These are phyloP conservation scores for Scaptomyza cyrtandrae DNA, from an alignment of 2,888 invertebrate genomes.

Conservation along the genomic window DNA sequence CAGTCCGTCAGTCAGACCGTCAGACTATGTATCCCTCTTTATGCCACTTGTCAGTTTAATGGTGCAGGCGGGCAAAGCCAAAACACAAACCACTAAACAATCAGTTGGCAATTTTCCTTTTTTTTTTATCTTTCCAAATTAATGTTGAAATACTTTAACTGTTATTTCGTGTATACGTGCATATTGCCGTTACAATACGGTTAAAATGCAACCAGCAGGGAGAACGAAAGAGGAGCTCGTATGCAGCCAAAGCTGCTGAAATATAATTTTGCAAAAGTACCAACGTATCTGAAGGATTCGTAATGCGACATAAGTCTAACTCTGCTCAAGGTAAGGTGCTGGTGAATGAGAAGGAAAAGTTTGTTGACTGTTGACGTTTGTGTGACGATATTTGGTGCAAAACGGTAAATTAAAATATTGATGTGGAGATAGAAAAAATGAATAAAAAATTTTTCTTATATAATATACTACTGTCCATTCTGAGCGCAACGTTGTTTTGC, in stretches of 20 bases:
- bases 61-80: constrained; percentile 36
- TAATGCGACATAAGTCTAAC: too few species aligned
- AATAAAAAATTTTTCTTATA: too few species aligned
- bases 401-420: too few species aligned
- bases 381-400: too few species aligned
- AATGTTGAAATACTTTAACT: constrained; percentile 75
- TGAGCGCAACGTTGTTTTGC: too few species aligned
- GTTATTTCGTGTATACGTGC: constrained; percentile 69
- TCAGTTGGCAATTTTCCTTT: constrained; percentile 59
- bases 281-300: constrained; percentile 62
- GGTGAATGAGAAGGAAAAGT: too few species aligned
- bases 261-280: constrained; percentile 73
- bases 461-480: too few species aligned
- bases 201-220: constrained; percentile 40
- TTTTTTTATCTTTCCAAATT: constrained; percentile 41
- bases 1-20: constrained; percentile 41
- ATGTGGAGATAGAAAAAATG: too few species aligned
- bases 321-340: too few species aligned
- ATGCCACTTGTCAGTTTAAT: constrained; percentile 46
- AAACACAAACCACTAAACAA: constrained; percentile 62
- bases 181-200: constrained; percentile 72
- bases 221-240: neutral
- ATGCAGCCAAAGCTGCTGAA: constrained; percentile 37
- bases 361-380: too few species aligned
- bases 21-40: neutral